Conservation (phyloP, 2,113 vertebrate species). For the Sardina pilchardus region DNA sequence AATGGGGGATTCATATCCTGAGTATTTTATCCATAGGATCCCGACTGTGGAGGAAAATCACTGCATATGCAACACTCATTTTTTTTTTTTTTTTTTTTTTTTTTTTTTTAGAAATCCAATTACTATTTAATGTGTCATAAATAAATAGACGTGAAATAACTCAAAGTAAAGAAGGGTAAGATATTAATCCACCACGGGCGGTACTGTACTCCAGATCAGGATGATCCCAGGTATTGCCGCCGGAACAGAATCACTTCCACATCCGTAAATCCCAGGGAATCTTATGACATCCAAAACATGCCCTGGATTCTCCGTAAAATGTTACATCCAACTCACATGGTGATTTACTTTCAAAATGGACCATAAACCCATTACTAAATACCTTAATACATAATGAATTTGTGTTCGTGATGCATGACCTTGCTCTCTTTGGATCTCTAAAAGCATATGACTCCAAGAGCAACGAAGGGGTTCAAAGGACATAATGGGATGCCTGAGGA, state of each 20-base stretch:
- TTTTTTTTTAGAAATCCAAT: conserved; percentile 64
- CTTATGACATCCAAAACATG: conserved; percentile 73
- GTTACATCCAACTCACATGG: conserved; percentile 68
- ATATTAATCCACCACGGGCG: conserved; percentile 71
- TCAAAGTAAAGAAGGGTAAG: conserved; percentile 57
- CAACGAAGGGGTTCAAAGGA: conserved; percentile 42
- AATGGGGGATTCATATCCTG: conserved; percentile 79
- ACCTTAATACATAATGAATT: conserved; percentile 31
- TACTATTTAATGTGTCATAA: conserved; percentile 60
- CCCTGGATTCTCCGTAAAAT: conserved; percentile 65
- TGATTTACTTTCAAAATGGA: conserved; percentile 50
- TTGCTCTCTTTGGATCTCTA: conserved; percentile 44
- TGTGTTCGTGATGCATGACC: conserved; percentile 41
- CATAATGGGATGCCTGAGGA: conserved; percentile 47
- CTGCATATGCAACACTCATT: conserved; percentile 38
- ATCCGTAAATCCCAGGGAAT: conserved; percentile 73
- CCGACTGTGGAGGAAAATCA: conserved; percentile 53
- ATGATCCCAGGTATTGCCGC: conserved; percentile 68
- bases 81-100: conserved; percentile 20
- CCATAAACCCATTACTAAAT: conserved; percentile 2
- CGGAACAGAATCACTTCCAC: conserved; percentile 64
- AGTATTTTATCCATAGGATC: conserved; percentile 77
- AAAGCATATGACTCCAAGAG: conserved; percentile 49
- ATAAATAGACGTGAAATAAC: conserved; percentile 56
- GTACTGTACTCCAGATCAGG: conserved; percentile 74